Base-by-base conservation (phyloP, 2,113 vertebrate genomes). In the Columba janthina region DNA sequence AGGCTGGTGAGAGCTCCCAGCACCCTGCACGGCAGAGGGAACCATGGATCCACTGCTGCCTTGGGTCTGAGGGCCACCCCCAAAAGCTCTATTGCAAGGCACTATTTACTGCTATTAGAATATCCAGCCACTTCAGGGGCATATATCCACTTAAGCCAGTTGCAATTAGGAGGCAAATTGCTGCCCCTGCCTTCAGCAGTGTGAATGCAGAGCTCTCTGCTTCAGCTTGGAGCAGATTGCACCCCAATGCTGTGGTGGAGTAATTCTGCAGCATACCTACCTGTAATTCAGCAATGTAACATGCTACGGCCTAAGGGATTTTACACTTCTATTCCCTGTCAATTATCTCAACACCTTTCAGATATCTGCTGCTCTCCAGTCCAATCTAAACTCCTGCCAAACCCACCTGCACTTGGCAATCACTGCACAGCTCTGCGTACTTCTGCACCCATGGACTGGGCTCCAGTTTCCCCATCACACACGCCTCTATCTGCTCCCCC, bases 251-350 rank as follows among this genome's bases (percentile, higher is more conserved):
- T 85, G n/a, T 18, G 34, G 10, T 1, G 0, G 56, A 34, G 60
- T 21, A 70, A 46, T 26, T 44, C 42, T 44, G 42, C 44, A 24
- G 3, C 88, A 26, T 17, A 31, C 20, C 32, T 74, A 40, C 72
- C 76, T 91, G 46, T 44, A 69, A 9, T 67, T 82, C 88, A 85
- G 89, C 69, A 78, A 90, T 75, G 75, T n/a, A 56, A 72, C 75
- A 16, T 6, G 16, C 64, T 85, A 31, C 2, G 5, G 56, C 78
- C 86, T 38, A 70, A 91, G 60, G 72, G 80, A 57, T 81, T 79
- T 93, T 50, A 53, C 60, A 26, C 60, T 89, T 92, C 69, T 74
- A 14, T 66, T 91, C 85, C 79, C 40, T n/a, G 58, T 58, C 12
- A 15, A 71, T 60, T 31, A 46, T 65, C 82, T 89, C 80, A 40